Percentiles rank a stretch among this genome's conserved stretches.
phyloP scores from a whole-genome alignment of 1,140 invertebrate species.

The Belonocnema kinseyi region DNA sequence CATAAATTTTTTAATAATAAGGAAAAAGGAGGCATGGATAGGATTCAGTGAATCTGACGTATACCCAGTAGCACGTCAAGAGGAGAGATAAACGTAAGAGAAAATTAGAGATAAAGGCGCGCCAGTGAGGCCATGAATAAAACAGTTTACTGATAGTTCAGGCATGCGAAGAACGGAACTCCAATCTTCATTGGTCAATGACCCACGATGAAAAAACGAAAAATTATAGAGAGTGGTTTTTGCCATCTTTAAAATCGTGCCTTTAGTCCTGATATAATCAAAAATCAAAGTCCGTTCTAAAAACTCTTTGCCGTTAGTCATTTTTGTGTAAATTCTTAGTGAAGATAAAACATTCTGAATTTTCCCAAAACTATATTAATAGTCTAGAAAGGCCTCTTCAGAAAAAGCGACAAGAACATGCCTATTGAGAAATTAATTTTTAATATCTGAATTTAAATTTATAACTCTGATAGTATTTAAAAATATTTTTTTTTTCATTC shows the following conservation, averaged over 20 bases:
- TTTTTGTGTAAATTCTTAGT: no score
- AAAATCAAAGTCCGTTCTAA: not conserved
- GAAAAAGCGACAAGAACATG: no score
- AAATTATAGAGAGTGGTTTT: not conserved
- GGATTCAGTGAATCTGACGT: not conserved
- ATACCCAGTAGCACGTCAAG: conserved; percentile 13
- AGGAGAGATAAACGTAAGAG: conserved; percentile 26
- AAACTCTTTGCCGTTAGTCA: no score
- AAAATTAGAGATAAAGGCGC: conserved; percentile 27
- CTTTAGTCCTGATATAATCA: not conserved
- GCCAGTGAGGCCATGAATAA: conserved; percentile 11
- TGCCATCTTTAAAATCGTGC: not conserved
- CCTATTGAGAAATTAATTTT: no score
- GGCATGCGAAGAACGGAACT: conserved; percentile 15
- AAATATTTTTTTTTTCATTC: no score
- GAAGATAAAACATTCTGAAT: no score
- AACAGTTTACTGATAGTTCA: conserved; percentile 29
- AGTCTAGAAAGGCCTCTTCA: no score
- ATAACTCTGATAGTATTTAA: no score
- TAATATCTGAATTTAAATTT: no score
- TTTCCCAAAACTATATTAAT: no score
- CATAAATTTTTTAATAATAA: not conserved
- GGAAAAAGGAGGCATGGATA: no score
- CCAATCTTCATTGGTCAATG: conserved; percentile 14
- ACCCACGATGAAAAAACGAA: not conserved